A percentile compares a stretch with the other conserved stretches of the same genome.
phyloP scores from a whole-genome alignment of 1,140 invertebrate genomes.

The Drosophila nasuta region DNA sequence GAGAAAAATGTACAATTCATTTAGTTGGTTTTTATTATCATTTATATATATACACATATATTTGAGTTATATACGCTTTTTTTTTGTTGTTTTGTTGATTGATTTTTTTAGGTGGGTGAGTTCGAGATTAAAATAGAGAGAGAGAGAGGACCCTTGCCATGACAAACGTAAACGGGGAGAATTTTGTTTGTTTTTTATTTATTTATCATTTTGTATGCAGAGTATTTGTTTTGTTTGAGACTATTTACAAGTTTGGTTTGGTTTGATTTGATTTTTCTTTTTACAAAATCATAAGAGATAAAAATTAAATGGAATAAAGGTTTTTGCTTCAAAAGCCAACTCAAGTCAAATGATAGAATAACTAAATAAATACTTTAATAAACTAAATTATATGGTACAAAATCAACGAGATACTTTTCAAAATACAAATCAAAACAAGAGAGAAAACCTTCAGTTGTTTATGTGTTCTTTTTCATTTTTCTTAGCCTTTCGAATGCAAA shows the following conservation, averaged over 20 bases:
- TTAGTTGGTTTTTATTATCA: constrained; percentile 43
- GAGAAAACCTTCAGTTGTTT: constrained; percentile 61
- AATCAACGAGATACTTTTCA: constrained; percentile 36
- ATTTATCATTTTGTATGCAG: constrained; percentile 68
- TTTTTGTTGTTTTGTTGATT: constrained; percentile 33
- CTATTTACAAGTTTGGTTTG: constrained; percentile 81
- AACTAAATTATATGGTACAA: constrained; percentile 35
- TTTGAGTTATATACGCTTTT: constrained; percentile 59
- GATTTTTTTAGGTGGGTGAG: constrained; percentile 60
- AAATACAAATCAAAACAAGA: constrained; percentile 41
- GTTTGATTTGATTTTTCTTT: constrained; percentile 55
- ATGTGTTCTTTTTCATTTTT: constrained; percentile 63
- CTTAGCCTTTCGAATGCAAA: constrained; percentile 60
- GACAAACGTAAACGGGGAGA: constrained; percentile 76
- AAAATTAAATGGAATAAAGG: constrained; percentile 27
- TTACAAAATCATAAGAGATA: constrained; percentile 47
- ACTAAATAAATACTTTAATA: constrained; percentile 44
- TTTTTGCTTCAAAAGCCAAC: constrained; percentile 35
- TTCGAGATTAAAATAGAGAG: constrained; percentile 57
- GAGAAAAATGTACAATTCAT: constrained; percentile 67
- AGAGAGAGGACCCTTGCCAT: constrained; percentile 82
- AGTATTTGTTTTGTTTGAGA: constrained; percentile 74
- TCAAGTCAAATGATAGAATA: constrained; percentile 23
- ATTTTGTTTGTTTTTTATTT: constrained; percentile 58
- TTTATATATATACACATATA: constrained; percentile 69